phyloP scores from a whole-genome alignment of 2,797 vertebrate species.

The Crocidura indochinensis region DNA sequence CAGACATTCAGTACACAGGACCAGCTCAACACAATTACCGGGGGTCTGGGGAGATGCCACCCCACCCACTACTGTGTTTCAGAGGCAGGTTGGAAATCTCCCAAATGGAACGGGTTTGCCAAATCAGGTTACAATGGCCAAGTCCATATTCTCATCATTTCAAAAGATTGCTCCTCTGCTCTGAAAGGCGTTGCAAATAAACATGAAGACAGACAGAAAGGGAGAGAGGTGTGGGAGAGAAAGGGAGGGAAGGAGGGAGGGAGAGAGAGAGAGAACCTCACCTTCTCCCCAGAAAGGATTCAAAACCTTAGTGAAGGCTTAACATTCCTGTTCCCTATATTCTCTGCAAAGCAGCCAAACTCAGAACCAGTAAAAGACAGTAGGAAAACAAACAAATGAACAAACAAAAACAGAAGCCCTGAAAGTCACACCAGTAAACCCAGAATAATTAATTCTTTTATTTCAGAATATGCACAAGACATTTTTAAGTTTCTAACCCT shows the following conservation, averaged over 20 bases:
- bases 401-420: not conserved
- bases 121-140: conserved; percentile 77
- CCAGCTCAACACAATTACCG: conserved; percentile 49
- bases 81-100: conserved; percentile 53
- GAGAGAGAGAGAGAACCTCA: not conserved
- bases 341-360: not conserved
- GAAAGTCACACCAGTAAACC: not conserved
- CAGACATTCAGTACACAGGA: not conserved
- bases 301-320: not conserved
- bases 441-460: not conserved
- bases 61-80: conserved; percentile 63
- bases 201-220: not conserved
- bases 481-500: conserved; percentile 25
- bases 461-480: conserved; percentile 30
- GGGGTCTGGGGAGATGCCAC: conserved; percentile 54
- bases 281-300: conserved; percentile 50
- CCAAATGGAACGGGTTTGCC: conserved; percentile 68
- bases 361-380: not conserved
- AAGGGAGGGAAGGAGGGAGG: too few relatives aligned
- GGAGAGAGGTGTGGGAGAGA: too few relatives aligned
- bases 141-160: conserved; percentile 76
- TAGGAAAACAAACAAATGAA: not conserved
- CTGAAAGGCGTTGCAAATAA: conserved; percentile 71
- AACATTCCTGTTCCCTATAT: not conserved
- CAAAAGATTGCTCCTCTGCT: conserved; percentile 71